A percentile compares a stretch with the other conserved stretches of the same genome.
Evolutionary conservation across 2,888 invertebrate genomes (phyloP).

Genomic region (Falcaria lacertinaria): DNA sequence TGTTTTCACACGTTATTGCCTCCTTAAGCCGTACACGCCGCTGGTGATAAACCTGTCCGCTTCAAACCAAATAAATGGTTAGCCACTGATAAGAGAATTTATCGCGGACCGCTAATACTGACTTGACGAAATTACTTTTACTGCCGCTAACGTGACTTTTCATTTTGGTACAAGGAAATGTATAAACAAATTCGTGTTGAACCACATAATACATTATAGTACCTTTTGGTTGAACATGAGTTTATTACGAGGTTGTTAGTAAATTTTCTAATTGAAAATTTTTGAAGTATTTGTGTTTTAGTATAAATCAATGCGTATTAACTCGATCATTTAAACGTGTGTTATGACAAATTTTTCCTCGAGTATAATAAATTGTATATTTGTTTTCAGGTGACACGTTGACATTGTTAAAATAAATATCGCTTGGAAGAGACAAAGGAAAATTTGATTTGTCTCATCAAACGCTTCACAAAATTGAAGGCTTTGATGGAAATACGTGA

Average conservation of each 20-base stretch:
- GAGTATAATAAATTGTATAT: too few species aligned
- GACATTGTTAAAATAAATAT: neutral
- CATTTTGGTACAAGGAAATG: neutral
- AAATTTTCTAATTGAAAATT: too few species aligned
- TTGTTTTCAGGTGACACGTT: neutral
- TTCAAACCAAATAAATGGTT: constrained; percentile 4
- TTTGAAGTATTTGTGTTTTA: too few species aligned
- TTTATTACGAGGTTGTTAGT: too few species aligned
- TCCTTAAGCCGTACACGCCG: constrained; percentile 10
- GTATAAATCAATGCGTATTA: too few species aligned
- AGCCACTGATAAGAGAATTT: constrained; percentile 1
- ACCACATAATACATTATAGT: too few species aligned
- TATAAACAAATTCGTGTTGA: too few species aligned
- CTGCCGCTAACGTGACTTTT: neutral
- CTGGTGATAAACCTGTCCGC: constrained; percentile 18
- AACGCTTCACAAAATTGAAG: neutral
- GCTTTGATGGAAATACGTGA: neutral
- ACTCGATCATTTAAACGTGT: too few species aligned
- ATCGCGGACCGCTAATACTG: neutral
- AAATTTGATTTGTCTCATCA: neutral
- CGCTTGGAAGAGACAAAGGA: neutral
- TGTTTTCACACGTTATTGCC: constrained; percentile 37
- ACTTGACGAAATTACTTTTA: neutral
- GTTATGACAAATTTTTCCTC: too few species aligned
- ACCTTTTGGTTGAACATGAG: too few species aligned